Evolutionary conservation across 2,888 invertebrate genomes (phyloP).

Genomic region (Latheticus oryzae): DNA sequence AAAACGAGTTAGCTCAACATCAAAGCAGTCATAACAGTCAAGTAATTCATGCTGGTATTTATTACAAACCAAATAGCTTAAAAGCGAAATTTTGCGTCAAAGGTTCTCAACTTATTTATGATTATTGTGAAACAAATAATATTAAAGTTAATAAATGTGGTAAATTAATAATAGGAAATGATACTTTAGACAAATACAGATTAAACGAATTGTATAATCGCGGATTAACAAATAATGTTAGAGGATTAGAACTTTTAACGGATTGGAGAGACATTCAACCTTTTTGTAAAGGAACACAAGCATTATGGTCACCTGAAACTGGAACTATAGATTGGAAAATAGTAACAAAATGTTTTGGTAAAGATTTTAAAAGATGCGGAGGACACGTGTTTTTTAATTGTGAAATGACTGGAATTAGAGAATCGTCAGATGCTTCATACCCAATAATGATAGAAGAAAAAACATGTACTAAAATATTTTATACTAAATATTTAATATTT

Average conservation of each 20-base stretch:
- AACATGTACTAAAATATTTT: constrained; percentile 64
- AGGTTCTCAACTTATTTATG: constrained; percentile 81
- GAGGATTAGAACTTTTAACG: constrained; percentile 71
- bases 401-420: constrained; percentile 68
- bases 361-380: constrained; percentile 79
- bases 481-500: constrained; percentile 84
- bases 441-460: constrained; percentile 66
- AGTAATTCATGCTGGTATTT: constrained; percentile 93
- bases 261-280: constrained; percentile 54
- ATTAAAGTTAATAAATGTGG: constrained; percentile 92
- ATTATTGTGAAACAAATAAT: constrained; percentile 83
- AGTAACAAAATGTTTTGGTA: constrained; percentile 82
- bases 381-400: constrained; percentile 80
- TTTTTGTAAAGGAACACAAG: constrained; percentile 71
- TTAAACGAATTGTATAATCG: constrained; percentile 73
- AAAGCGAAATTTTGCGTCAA: constrained; percentile 93
- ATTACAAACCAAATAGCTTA: constrained; percentile 83
- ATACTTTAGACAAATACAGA: constrained; percentile 74
- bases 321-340: constrained; percentile 91
- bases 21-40: constrained; percentile 97
- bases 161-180: constrained; percentile 89
- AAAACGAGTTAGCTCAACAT: constrained; percentile 81
- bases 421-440: constrained; percentile 36
- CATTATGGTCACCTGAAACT: constrained; percentile 80
- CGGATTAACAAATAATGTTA: constrained; percentile 73